Conservation (phyloP, 2,797 vertebrate species). For the Dendrocincla tyrannina region DNA sequence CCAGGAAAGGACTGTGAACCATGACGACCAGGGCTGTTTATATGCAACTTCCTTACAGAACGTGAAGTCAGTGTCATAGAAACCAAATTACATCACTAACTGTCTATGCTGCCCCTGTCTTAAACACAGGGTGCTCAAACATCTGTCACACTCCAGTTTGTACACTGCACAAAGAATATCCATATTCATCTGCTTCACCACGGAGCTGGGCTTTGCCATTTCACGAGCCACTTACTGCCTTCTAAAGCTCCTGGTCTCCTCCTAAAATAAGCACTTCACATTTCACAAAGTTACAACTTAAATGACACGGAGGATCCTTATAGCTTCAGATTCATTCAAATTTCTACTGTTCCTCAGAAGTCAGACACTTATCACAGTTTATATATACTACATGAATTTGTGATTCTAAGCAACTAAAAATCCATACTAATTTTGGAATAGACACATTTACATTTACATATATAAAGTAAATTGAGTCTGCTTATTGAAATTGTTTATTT, state of each 20-base stretch:
- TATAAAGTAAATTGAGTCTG: background rate
- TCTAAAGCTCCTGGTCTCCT: background rate
- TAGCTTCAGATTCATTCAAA: background rate
- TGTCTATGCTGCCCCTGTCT: background rate
- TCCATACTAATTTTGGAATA: background rate
- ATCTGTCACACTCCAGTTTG: background rate
- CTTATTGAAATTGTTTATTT: background rate
- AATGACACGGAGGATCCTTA: background rate
- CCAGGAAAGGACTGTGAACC: slow-evolving; percentile 23
- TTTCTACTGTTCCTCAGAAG: background rate
- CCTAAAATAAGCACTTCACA: background rate
- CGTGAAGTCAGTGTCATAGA: slow-evolving; percentile 54
- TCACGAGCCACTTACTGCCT: background rate
- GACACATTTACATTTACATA: background rate
- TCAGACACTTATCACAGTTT: background rate
- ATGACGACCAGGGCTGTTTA: slow-evolving; percentile 20
- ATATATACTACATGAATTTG: background rate
- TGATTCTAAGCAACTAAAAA: background rate
- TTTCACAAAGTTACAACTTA: background rate
- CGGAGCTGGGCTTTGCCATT: background rate
- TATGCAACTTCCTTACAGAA: slow-evolving; percentile 47
- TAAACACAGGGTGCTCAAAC: background rate
- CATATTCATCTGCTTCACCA: background rate
- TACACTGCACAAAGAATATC: background rate
- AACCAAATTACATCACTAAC: slow-evolving; percentile 34